Evolutionary conservation across 2,888 invertebrate genomes (phyloP).

Genomic region (Julus scandinavius): DNA sequence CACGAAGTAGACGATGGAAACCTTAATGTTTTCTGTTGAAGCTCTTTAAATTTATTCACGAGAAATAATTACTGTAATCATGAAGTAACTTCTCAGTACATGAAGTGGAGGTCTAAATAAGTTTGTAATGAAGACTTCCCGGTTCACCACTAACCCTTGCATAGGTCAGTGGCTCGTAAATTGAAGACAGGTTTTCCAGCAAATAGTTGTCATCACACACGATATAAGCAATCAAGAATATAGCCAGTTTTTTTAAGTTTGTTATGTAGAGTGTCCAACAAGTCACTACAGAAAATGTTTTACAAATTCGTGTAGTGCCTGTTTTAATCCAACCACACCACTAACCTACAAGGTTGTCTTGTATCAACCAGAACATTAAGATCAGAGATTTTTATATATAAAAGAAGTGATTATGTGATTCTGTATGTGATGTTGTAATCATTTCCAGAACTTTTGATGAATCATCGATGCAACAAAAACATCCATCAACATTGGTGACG

Average conservation of each 20-base stretch:
- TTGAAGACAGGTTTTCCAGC: neutral
- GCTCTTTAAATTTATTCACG: neutral
- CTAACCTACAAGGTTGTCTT: too few relatives aligned
- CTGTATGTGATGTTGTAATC: neutral
- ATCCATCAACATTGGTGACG: neutral
- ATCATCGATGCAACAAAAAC: neutral
- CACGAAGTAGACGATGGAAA: neutral
- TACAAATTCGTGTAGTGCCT: too few relatives aligned
- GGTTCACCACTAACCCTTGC: neutral
- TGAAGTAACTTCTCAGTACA: neutral
- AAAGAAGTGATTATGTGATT: neutral
- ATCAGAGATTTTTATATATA: too few relatives aligned
- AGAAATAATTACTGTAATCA: conserved; percentile 1
- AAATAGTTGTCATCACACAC: neutral
- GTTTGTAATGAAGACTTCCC: neutral
- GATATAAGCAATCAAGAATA: neutral
- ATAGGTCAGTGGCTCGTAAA: neutral
- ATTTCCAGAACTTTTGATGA: neutral
- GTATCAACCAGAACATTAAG: too few relatives aligned
- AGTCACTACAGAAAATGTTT: neutral
- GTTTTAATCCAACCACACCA: too few relatives aligned
- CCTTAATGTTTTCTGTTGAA: neutral
- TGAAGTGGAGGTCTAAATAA: neutral
- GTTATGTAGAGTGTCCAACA: neutral
- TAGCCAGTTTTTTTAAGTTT: neutral